Base-by-base conservation (phyloP, 2,797 vertebrate genomes). In the Poecilia wingei region DNA sequence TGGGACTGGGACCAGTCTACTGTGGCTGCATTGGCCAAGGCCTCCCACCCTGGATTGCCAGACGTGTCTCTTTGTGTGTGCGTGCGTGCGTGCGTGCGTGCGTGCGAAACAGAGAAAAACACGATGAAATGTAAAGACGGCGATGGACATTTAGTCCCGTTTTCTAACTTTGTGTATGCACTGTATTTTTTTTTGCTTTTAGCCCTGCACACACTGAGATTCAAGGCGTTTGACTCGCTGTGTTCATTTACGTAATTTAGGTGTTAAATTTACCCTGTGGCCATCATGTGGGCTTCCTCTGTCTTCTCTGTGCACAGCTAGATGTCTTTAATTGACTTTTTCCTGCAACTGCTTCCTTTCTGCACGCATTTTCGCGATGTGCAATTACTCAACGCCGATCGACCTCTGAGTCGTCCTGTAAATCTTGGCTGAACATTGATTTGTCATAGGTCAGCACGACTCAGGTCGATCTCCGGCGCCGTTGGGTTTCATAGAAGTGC, bases 1-100 rank as follows among this genome's bases (percentile, higher is more conserved):
- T 95, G 94, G 92, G 93, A 91, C 91, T 86, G 91, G 90, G 89
- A 93, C 91, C 91, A 91, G 91, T 94, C 90, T 89, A 92, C 92
- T 90, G 91, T 88, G 88, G 86, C 88, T 89, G 68, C 68, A 70
- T 46, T 87, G 77, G 86, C 93, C 93, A 94, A 94, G 94, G 94
- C 94, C 94, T 95, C 94, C 92, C 93, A 94, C 93, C 91, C 92
- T 82, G 87, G 68, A 74, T 76, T 80, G 86, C 81, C 86, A 89
- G 83, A 82, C 75, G 4, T 66, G 75, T 72, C 25, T 70, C 41
- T 70, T 13, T 18, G 25, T 7, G 25, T 28, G 41, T 28, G 41
- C 1, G 3, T 25, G 61, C 16, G 53, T 55, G 49, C 20, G 49
- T 57, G 55, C 31, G 55, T 13, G n/a, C 31, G n/a, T 59, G 57